A percentile compares a stretch with the other conserved stretches of the same genome.
phyloP scores from a whole-genome alignment of 2,113 vertebrate genomes.

The Tonatia bakeri region DNA sequence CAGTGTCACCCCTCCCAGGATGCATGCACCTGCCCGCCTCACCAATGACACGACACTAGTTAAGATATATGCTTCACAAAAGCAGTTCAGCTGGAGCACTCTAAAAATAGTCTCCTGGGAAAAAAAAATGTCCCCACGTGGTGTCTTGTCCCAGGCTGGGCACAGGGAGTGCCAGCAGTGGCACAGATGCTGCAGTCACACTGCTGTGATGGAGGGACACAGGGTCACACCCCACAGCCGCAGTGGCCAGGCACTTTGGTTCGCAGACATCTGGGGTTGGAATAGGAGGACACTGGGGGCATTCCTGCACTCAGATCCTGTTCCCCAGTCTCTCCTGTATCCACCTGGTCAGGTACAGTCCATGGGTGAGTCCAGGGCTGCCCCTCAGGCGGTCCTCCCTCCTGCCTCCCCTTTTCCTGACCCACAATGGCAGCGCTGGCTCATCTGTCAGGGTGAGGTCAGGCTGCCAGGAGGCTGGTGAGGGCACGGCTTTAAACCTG shows the following conservation, averaged over 20 bases:
- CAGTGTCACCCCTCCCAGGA: background rate
- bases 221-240: background rate
- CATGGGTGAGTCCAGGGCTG: background rate
- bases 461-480: slow-evolving; percentile 23
- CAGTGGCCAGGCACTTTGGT: background rate
- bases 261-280: rapidly evolving
- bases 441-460: slow-evolving; percentile 17
- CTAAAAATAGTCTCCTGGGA: slow-evolving; percentile 67
- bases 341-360: background rate
- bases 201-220: background rate
- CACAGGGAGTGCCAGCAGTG: background rate
- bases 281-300: background rate
- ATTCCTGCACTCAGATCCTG: background rate
- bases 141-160: background rate
- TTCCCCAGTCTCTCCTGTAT: background rate
- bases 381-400: background rate
- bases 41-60: background rate
- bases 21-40: background rate
- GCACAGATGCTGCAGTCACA: background rate
- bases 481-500: slow-evolving; percentile 25
- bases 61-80: slow-evolving; percentile 58
- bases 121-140: background rate
- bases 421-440: background rate
- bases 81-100: slow-evolving; percentile 47
- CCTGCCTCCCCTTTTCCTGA: slow-evolving; percentile 21